phyloP scores from a whole-genome alignment of 2,113 vertebrate species.

The Atlantisia rogersi region DNA sequence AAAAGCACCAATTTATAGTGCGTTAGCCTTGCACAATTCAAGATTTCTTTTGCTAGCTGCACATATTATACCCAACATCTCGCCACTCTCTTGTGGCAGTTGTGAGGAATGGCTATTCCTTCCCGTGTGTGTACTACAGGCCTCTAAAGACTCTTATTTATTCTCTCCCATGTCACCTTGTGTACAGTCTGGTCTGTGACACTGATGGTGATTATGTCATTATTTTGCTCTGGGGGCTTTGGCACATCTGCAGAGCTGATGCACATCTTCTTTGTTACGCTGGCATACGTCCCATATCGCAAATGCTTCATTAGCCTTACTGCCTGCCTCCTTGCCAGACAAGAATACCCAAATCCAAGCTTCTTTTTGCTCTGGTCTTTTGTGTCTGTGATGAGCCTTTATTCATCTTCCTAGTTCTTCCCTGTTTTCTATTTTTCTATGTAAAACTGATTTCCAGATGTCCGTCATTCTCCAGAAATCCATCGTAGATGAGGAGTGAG shows the following conservation, averaged over 20 bases:
- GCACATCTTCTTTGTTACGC: constrained; percentile 87
- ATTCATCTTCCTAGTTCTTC: constrained; percentile 83
- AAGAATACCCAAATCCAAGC: constrained; percentile 86
- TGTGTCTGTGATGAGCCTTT: constrained; percentile 82
- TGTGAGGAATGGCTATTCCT: constrained; percentile 58
- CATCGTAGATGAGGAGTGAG: constrained; percentile 41
- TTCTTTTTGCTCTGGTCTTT: constrained; percentile 81
- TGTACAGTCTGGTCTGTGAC: constrained; percentile 95
- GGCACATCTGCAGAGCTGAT: constrained; percentile 91
- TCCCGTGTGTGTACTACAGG: constrained; percentile 71
- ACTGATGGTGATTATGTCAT: constrained; percentile 99
- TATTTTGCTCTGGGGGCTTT: constrained; percentile 93
- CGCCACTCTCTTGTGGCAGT: constrained; percentile 48
- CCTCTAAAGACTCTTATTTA: constrained; percentile 77
- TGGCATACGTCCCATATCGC: constrained; percentile 83
- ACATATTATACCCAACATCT: constrained; percentile 31
- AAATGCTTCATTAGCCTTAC: constrained; percentile 90
- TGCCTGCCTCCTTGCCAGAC: constrained; percentile 88
- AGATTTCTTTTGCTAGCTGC: constrained; percentile 64
- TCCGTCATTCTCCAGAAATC: constrained; percentile 70
- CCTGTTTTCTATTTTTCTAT: constrained; percentile 76
- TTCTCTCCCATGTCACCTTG: constrained; percentile 92
- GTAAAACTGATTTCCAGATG: constrained; percentile 82
- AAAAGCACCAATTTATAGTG: constrained; percentile 55
- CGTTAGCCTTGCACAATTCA: constrained; percentile 42